phyloP scores from a whole-genome alignment of 2,888 invertebrate species.

The Chloroclystis v-ata region DNA sequence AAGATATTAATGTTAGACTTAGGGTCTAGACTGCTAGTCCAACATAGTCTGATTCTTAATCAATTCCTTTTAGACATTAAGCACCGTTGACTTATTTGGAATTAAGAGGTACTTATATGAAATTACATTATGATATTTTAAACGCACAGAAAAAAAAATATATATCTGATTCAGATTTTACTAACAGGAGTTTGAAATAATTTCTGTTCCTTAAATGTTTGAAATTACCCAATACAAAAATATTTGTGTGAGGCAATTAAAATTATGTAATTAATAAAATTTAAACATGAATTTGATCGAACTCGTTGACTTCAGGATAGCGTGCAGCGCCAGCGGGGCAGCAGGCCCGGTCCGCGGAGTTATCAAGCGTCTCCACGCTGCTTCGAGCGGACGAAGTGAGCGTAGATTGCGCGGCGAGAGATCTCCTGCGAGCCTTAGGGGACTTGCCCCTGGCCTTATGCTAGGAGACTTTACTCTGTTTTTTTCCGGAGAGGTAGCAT shows the following conservation, averaged over 20 bases:
- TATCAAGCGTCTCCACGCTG: slow-evolving; percentile 67
- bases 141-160: too few species aligned
- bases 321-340: slow-evolving; percentile 51
- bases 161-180: too few species aligned
- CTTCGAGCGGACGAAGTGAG: slow-evolving; percentile 66
- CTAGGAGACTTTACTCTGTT: slow-evolving; percentile 79
- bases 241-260: too few species aligned
- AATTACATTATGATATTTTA: too few species aligned
- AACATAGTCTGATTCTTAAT: slow-evolving; percentile 36
- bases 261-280: too few species aligned
- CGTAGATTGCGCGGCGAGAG: slow-evolving; percentile 53
- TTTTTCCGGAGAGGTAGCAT: slow-evolving; percentile 82
- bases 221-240: too few species aligned
- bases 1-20: too few species aligned
- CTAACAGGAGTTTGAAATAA: too few species aligned
- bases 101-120: not conserved
- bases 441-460: slow-evolving; percentile 83
- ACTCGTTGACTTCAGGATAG: slow-evolving; percentile 53
- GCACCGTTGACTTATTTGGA: slow-evolving; percentile 14
- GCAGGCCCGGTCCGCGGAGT: slow-evolving; percentile 48
- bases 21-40: too few species aligned
- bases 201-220: too few species aligned
- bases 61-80: slow-evolving; percentile 47
- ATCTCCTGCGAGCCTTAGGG: slow-evolving; percentile 70
- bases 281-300: slow-evolving; percentile 81